These are phyloP conservation scores for Aproaerema taeniolella DNA, from an alignment of 2,888 invertebrate genomes.

Conservation along the genomic window DNA sequence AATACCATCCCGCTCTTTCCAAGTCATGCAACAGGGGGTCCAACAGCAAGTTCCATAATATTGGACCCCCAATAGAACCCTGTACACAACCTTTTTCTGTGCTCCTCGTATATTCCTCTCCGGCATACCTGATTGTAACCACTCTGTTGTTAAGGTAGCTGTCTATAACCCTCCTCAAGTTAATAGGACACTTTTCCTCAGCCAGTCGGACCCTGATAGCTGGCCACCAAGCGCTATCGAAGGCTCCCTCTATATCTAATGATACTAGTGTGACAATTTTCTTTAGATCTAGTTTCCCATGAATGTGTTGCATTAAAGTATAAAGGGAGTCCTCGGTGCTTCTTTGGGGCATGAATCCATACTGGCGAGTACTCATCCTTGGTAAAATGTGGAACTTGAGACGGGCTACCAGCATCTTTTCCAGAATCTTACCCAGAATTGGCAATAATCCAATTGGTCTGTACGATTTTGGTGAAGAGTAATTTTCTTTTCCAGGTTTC, in stretches of 20 bases:
- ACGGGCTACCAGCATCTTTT: constrained; percentile 11
- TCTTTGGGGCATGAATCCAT: constrained; percentile 5
- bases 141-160: neutral
- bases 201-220: constrained; percentile 1
- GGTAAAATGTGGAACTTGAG: neutral
- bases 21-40: neutral
- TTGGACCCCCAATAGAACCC: neutral
- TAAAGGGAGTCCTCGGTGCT: constrained; percentile 6
- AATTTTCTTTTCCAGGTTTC: constrained; percentile 21
- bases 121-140: neutral
- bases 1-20: neutral
- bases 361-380: neutral
- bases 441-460: constrained; percentile 23
- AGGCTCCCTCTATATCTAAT: constrained; percentile 1
- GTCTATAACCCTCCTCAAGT: neutral
- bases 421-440: no score
- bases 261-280: neutral
- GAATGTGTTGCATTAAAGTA: neutral
- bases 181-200: constrained; percentile 7
- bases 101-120: neutral
- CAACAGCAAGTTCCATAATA: neutral
- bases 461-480: constrained; percentile 21
- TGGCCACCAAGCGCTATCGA: neutral
- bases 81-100: neutral
- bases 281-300: neutral